Base-by-base conservation (phyloP, 2,888 invertebrate genomes). In the Griposia aprilina region DNA sequence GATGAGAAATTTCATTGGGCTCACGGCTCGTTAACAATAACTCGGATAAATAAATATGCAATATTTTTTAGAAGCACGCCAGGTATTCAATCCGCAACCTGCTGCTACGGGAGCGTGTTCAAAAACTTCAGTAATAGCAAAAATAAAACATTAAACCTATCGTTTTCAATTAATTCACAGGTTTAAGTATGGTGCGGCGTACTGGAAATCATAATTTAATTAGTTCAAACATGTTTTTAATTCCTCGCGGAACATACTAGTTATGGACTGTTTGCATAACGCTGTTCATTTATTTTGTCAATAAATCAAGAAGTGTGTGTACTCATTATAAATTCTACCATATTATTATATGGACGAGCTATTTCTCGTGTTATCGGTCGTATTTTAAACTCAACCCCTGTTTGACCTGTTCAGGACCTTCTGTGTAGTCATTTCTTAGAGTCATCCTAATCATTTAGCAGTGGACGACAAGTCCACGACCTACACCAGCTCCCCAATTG, bases 141-240 rank as follows among this genome's bases (percentile, higher is more conserved):
- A 50, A 63, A 75, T n/a, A 11, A 0, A 68, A 50, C 30, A 30
- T n/a, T 59, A 26, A 36, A 76, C 59, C 17, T 30, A 75, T 62
- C 8, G 45, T 66, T 75, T 73, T 48, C 69, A 75, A 80, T 81
- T 80, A 63, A 66, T 59, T 57, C 20, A 45, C n/a, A 41, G 36
- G 73, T 50, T 17, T n/a, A n/a, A 71, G 30, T 67, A 62, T 6
- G 20, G 36, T 50, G 36, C 71, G 30, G 36, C 11, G 13, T 13
- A 50, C 77, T 41, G 30, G 36, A 23, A 74, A 77, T 66, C 73
- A 74, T 85, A 85, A 67, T 68, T 77, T 65, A 85, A 85, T 84
- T 84, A 86, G 76, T 76, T 74, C 72, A 74, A 86, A 86, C 74
- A 85, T 59, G 74, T 66, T 86, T 83, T 79, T 76, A 86, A 86